Evolutionary conservation across 2,797 vertebrate species (phyloP).

Genomic region (Myoxocephalus aenaeus): DNA sequence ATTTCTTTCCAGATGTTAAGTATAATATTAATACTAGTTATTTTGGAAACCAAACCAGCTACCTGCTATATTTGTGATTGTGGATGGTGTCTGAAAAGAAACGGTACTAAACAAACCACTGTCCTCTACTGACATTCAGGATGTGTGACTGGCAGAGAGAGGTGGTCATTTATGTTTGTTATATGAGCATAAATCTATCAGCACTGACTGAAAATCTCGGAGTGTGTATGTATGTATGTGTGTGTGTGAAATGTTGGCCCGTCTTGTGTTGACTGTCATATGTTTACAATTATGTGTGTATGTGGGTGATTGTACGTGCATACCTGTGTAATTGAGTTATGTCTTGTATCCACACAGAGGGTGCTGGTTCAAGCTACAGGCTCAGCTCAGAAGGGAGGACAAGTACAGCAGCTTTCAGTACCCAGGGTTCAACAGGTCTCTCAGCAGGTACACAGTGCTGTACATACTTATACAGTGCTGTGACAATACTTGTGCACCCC

Average conservation of each 20-base stretch:
- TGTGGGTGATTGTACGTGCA: slow-evolving; percentile 47
- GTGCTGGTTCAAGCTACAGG: slow-evolving; percentile 94
- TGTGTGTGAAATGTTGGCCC: not conserved
- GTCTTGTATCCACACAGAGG: slow-evolving; percentile 87
- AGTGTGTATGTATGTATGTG: not conserved
- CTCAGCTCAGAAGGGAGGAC: slow-evolving; percentile 92
- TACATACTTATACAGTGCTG: slow-evolving; percentile 71
- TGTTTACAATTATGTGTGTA: slow-evolving; percentile 56
- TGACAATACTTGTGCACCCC: slow-evolving; percentile 57
- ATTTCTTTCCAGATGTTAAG: slow-evolving; percentile 1
- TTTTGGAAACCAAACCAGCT: slow-evolving; percentile 20
- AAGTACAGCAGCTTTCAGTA: slow-evolving; percentile 92
- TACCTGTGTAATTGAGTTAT: slow-evolving; percentile 74
- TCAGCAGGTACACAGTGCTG: slow-evolving; percentile 91
- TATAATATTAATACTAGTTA: slow-evolving; percentile 1
- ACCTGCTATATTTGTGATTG: not conserved
- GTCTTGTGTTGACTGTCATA: slow-evolving; percentile 39
- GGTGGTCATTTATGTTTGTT: slow-evolving; percentile 27
- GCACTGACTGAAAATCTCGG: slow-evolving; percentile 4
- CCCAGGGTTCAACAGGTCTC: slow-evolving; percentile 93
- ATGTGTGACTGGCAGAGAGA: not conserved
- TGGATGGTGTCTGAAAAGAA: slow-evolving; percentile 10
- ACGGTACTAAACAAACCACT: not conserved
- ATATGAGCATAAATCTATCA: slow-evolving; percentile 13
- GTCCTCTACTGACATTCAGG: not conserved